Evolutionary conservation across 2,113 vertebrate species (phyloP), one percentile per base, ranked within the genome.

Genomic region (Butorides virescens): DNA sequence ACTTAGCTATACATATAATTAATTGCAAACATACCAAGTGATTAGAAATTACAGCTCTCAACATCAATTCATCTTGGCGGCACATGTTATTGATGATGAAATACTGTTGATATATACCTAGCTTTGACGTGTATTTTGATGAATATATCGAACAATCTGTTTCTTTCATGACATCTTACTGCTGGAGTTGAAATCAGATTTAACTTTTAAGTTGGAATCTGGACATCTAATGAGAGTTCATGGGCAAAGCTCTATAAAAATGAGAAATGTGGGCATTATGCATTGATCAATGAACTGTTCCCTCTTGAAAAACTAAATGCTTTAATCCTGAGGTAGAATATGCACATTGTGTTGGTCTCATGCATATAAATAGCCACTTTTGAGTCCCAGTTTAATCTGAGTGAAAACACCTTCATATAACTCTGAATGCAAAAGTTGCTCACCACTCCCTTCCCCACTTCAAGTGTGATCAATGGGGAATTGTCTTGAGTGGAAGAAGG

Each of bases 251-350:
- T 82, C 86, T 95, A 95, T 95, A 96, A 97, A 86, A 87, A 84
- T 87, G 92, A 96, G 93, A 94, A 97, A 90, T 94, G 66, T 67
- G 15, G 47, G 62, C 44, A 73, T 94, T 47, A 94, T 93, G 80
- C 93, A 94, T 55, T 61, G 78, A 93, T 97, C 91, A 94, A 93
- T 97, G 92, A 93, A 91, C 67, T 89, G 77, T 53, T 66, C 82
- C 29, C 39, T 74, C 94, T 95, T 94, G 88, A 96, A 92, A 86
- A 96, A 96, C 66, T 95, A 95, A 96, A 88, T 95, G 82, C 58
- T 96, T 96, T 87, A 95, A 96, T 95, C 97, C 96, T 96, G 36
- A 93, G 97, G 97, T 97, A 95, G 88, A 98, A 98, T 96, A 95
- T 95, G 88, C 94, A 98, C 95, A 98, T 95, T 97, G 49, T 86